Conservation (phyloP, 37 sponge, comb jelly and placozoan species). For the Cladorhizidae sp. region DNA sequence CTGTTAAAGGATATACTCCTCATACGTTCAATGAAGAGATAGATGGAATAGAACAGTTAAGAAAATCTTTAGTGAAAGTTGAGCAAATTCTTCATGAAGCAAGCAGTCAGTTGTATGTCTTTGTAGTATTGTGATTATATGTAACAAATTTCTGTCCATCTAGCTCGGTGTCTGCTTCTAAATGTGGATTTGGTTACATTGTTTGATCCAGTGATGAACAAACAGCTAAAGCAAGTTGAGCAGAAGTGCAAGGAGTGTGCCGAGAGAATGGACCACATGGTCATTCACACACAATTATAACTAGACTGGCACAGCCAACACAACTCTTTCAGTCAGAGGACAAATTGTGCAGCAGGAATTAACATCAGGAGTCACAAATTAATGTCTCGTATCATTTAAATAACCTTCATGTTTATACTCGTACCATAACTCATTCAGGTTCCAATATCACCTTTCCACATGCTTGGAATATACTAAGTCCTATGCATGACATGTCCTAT, state of each 20-base stretch:
- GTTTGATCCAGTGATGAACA: constrained; percentile 52
- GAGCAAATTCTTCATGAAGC: constrained; percentile 23
- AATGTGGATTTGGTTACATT: constrained; percentile 64
- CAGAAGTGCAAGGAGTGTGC: constrained; percentile 52
- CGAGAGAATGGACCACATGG: constrained; percentile 20
- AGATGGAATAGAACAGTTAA: constrained; percentile 32
- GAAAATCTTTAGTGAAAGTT: constrained; percentile 12
- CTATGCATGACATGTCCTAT: too few species aligned
- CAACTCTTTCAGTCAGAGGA: too few species aligned
- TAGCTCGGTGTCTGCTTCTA: constrained; percentile 57
- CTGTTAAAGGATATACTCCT: constrained; percentile 18
- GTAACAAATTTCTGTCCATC: neutral
- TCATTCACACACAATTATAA: too few species aligned
- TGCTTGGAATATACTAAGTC: too few species aligned
- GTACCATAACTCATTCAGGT: too few species aligned
- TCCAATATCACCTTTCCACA: too few species aligned
- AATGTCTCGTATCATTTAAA: too few species aligned
- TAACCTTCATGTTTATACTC: too few species aligned
- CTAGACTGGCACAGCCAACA: too few species aligned
- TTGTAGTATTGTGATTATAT: neutral
- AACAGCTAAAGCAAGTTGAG: constrained; percentile 18
- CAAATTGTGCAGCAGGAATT: too few species aligned
- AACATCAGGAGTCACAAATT: too few species aligned
- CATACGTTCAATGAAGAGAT: constrained; percentile 35
- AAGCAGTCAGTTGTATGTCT: constrained; percentile 24